Evolutionary conservation across 2,797 vertebrate species (phyloP).

Genomic region (Rhinichthys osculus): DNA sequence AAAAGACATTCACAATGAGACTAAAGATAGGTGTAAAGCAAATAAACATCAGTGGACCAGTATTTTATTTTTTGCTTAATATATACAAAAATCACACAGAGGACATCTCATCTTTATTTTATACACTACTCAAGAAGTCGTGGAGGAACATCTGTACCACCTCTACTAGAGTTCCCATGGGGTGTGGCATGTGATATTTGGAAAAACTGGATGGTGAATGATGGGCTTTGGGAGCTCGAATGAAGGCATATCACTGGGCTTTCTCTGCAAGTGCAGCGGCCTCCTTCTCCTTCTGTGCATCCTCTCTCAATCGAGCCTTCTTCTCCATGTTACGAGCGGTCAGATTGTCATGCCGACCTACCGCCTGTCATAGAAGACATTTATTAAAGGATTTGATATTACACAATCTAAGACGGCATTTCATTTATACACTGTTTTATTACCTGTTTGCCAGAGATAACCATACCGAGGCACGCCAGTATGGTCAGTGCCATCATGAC

Average conservation of each 20-base stretch:
- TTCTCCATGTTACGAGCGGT: constrained; percentile 82
- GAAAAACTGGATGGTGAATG: neutral
- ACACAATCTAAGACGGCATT: neutral
- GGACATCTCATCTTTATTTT: constrained; percentile 11
- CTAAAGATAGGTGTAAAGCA: neutral
- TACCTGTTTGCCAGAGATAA: constrained; percentile 87
- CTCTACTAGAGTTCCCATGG: neutral
- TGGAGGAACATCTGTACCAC: neutral
- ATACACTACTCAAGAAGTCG: neutral
- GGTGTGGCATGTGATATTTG: constrained; percentile 5
- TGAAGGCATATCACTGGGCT: constrained; percentile 65
- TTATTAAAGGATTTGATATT: neutral
- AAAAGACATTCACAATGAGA: neutral
- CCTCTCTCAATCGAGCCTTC: constrained; percentile 84
- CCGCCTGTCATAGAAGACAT: constrained; percentile 74
- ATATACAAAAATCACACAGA: neutral
- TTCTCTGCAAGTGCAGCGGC: constrained; percentile 59
- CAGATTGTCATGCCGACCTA: constrained; percentile 79
- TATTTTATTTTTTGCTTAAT: neutral
- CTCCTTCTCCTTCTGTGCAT: constrained; percentile 63
- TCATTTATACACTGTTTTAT: constrained; percentile 44
- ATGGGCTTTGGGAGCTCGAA: neutral
- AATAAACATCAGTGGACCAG: neutral
- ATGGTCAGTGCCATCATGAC: constrained; percentile 86
- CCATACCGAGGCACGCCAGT: constrained; percentile 78